Evolutionary conservation across 2,888 invertebrate species (phyloP), one percentile per base, ranked within the genome.

Genomic region (Drosophila paranaensis): DNA sequence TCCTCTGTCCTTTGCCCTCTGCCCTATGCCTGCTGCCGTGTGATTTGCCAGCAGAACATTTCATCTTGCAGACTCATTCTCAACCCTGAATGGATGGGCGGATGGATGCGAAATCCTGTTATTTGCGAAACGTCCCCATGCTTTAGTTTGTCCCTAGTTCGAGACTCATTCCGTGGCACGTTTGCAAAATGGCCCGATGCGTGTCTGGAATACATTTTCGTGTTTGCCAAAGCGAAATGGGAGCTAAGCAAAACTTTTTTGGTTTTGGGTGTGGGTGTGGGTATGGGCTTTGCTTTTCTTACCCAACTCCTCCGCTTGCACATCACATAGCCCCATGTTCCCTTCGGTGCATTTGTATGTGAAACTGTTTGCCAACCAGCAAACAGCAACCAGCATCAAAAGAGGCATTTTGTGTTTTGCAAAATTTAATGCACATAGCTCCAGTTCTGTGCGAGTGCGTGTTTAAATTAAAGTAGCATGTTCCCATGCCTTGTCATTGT

Each of bases 101-200:
- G 85, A 73, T 77, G 88, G 85, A 73, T 77, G 86, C 68, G 75
- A 71, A 67, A 72, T 71, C 58, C 60, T 53, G 51, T 64, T 56
- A 53, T 56, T 61, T 66, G 60, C 60, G 30, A 14, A 53, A 39
- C 43, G 63, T 45, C 43, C 42, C 16, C 48, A 43, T 39, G 25
- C 55, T 48, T 39, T 25, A 39, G 39, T 27, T 35, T 58, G 58
- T n/a, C 46, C 57, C 53, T 42, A 60, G 60, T 58, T 62, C 66
- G 68, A 77, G 78, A 58, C 83, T 88, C 83, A 90, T 91, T 90
- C 83, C 81, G 83, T 89, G 88, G 90, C 92, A 92, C 92, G 91
- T 91, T 92, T 91, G 87, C 89, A 91, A 91, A 90, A 91, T 92
- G 92, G 91, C 90, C 76, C 78, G 76, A 90, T 92, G 92, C 92